A percentile compares a stretch with the other conserved stretches of the same genome.
These are phyloP conservation scores for Onychostruthus taczanowskii DNA, from an alignment of 2,113 vertebrate species.

Conservation along the genomic window DNA sequence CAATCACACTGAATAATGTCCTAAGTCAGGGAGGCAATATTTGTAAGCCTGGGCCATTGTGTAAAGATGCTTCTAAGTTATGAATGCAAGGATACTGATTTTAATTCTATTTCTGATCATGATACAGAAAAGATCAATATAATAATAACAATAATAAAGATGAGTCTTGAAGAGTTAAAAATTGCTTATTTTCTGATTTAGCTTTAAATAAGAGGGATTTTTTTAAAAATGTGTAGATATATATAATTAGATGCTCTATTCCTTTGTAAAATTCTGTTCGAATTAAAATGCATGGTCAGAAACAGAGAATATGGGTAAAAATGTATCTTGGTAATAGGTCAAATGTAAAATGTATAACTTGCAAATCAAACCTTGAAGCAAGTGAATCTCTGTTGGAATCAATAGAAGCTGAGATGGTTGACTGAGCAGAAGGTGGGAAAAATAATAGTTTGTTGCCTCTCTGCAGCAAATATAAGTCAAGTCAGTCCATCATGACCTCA, in stretches of 20 bases:
- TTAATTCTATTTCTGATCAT: not conserved
- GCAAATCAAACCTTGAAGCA: not conserved
- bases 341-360: not conserved
- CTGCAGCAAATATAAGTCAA: not conserved
- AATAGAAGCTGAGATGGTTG: conserved; percentile 2
- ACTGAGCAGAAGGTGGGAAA: conserved; percentile 5
- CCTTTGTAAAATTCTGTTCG: not conserved
- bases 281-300: not conserved
- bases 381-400: not conserved
- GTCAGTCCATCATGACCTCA: not conserved
- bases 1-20: not conserved
- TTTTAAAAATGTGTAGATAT: not conserved
- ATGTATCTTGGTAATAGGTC: not conserved
- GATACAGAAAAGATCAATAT: not conserved
- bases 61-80: not conserved
- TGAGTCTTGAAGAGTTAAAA: not conserved
- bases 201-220: not conserved
- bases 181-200: not conserved
- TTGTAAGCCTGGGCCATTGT: not conserved
- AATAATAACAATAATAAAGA: not conserved
- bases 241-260: not conserved
- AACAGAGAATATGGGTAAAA: not conserved
- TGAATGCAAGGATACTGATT: not conserved
- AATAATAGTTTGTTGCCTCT: conserved; percentile 11
- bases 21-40: not conserved